phyloP scores from a whole-genome alignment of 2,888 invertebrate species.

The Pachymerium ferrugineum region DNA sequence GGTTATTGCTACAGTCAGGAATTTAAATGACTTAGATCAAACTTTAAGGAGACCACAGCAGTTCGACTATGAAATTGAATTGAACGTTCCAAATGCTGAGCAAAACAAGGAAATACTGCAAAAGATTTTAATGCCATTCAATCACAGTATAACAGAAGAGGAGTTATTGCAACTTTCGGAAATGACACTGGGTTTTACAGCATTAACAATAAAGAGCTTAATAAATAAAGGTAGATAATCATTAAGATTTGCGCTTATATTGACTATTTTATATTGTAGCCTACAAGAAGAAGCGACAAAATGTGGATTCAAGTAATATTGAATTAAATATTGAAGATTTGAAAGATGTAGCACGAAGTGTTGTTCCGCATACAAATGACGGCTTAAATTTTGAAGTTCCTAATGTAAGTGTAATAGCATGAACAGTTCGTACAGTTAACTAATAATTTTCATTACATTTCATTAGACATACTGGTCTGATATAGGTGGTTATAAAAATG shows the following conservation, averaged over 20 bases:
- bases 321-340: neutral
- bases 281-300: neutral
- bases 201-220: neutral
- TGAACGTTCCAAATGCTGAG: neutral
- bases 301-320: neutral
- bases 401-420: neutral
- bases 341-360: neutral
- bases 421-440: neutral
- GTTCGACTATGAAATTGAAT: neutral
- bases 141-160: neutral
- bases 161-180: neutral
- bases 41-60: neutral
- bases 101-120: neutral
- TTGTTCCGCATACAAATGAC: neutral
- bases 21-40: neutral
- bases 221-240: neutral
- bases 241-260: neutral
- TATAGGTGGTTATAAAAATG: neutral
- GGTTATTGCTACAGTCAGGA: neutral
- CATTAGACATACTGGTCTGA: neutral
- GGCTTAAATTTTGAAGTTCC: neutral
- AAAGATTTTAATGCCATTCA: neutral
- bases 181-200: neutral
- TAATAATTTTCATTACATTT: neutral
- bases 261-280: neutral